These are phyloP conservation scores for Halcyon badia DNA, from an alignment of 2,797 vertebrate genomes.

Conservation along the genomic window DNA sequence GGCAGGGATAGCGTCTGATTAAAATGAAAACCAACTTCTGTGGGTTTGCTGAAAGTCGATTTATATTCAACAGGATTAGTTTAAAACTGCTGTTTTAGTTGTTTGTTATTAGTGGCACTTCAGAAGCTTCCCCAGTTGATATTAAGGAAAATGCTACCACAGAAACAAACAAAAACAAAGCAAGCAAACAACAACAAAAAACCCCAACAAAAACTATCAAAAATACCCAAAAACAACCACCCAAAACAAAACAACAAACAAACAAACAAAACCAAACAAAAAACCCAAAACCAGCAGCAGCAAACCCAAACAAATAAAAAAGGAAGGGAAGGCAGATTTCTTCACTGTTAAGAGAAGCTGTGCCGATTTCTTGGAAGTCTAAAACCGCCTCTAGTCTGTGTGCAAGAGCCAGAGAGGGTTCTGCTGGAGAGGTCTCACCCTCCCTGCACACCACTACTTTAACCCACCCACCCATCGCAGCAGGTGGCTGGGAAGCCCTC, in stretches of 20 bases:
- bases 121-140: neutral
- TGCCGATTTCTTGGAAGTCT: neutral
- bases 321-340: neutral
- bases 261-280: too few relatives aligned
- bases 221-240: too few relatives aligned
- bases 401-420: neutral
- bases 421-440: neutral
- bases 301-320: neutral
- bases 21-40: neutral
- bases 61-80: neutral
- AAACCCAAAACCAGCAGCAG: neutral
- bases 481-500: neutral
- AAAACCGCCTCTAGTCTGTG: fast-evolving
- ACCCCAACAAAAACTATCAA: too few relatives aligned
- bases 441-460: neutral
- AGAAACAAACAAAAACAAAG: neutral
- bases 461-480: neutral
- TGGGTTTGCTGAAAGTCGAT: neutral
- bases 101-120: neutral
- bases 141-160: neutral
- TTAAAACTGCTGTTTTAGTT: neutral
- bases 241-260: too few relatives aligned
- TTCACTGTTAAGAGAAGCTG: neutral
- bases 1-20: neutral
- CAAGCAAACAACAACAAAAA: too few relatives aligned